These are phyloP conservation scores for Drosophila parabipectinata DNA, from an alignment of 1,140 invertebrate genomes.

Conservation along the genomic window DNA sequence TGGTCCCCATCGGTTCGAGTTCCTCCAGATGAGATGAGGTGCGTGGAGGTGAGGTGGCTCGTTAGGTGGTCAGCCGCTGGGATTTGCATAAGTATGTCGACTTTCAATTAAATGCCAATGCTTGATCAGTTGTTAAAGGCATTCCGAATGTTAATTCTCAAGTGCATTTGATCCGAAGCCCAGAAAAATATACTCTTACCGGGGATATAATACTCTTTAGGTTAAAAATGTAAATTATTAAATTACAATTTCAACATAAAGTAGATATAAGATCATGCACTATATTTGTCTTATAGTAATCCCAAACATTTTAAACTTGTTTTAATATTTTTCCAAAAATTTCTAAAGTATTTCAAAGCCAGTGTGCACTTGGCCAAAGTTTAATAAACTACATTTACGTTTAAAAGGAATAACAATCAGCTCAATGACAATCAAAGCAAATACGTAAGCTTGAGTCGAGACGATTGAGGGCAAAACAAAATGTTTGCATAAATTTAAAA, in stretches of 20 bases:
- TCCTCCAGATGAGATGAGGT: conserved; percentile 4
- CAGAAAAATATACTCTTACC: conserved; percentile 4
- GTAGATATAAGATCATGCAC: neutral
- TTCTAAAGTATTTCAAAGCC: neutral
- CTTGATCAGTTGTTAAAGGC: conserved; percentile 69
- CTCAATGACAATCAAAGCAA: conserved; percentile 73
- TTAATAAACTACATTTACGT: conserved; percentile 66
- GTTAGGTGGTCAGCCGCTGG: conserved; percentile 46
- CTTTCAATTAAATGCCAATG: conserved; percentile 79
- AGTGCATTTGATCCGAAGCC: conserved; percentile 63
- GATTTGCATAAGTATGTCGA: conserved; percentile 80
- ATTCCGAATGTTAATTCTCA: conserved; percentile 82
- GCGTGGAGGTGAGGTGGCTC: conserved; percentile 30
- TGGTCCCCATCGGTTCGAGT: neutral
- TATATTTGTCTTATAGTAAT: neutral
- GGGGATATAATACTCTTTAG: neutral
- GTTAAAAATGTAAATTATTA: no score
- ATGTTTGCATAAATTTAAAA: conserved; percentile 73
- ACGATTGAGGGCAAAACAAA: conserved; percentile 42
- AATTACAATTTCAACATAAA: neutral
- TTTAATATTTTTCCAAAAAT: neutral
- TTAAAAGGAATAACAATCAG: conserved; percentile 61
- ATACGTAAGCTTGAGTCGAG: conserved; percentile 54
- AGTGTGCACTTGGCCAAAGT: conserved; percentile 5
- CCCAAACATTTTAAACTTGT: neutral